Percentiles rank a stretch among this genome's conserved stretches.
Evolutionary conservation across 2,888 invertebrate species (phyloP).

Genomic region (Amblyteles armatorius): DNA sequence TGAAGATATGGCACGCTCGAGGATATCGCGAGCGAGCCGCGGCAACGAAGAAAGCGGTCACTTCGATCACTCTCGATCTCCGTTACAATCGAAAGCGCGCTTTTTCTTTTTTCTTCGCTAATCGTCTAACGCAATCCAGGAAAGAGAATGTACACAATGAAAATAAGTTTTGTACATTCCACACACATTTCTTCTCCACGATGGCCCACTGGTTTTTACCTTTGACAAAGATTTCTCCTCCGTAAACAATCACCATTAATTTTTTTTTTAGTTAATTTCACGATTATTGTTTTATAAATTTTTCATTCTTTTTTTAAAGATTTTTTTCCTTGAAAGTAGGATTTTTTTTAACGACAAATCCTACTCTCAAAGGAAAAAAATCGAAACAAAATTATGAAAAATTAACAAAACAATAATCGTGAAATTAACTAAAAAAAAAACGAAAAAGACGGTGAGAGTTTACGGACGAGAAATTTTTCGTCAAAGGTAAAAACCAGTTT

Average conservation of each 20-base stretch:
- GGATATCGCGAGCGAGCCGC: neutral
- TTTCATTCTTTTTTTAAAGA: no score
- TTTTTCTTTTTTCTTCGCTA: neutral
- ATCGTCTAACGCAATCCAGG: neutral
- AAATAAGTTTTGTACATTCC: neutral
- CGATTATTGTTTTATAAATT: no score
- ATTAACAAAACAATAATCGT: neutral
- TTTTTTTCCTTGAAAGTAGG: no score
- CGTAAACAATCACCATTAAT: no score
- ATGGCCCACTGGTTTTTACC: neutral
- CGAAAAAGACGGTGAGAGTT: neutral
- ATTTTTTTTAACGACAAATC: neutral
- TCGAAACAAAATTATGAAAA: neutral
- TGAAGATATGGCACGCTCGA: neutral
- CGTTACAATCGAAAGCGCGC: neutral
- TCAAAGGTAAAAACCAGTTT: neutral
- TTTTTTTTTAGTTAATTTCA: no score
- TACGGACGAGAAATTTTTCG: neutral
- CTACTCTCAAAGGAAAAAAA: neutral
- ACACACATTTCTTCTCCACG: neutral
- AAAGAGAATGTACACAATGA: neutral
- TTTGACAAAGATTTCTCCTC: no score
- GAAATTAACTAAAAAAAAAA: neutral
- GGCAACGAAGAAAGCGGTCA: conserved; percentile 1
- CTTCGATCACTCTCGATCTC: conserved; percentile 27